Evolutionary conservation across 1,140 invertebrate genomes (phyloP).

Genomic region (Drosophila ohnishii): DNA sequence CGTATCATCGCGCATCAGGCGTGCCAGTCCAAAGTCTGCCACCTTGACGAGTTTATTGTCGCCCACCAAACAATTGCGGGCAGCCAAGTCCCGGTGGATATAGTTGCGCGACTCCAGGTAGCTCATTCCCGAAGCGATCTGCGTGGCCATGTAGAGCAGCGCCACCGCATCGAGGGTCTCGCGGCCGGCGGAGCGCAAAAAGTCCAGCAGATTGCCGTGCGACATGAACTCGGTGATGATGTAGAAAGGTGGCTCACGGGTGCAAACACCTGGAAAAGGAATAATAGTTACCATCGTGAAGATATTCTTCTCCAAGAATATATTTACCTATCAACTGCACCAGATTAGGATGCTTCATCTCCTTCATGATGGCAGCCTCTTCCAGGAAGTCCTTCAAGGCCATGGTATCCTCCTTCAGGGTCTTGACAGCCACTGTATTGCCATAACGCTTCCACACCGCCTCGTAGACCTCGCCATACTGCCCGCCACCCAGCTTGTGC

Average conservation of each 20-base stretch:
- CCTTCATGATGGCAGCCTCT: slow-evolving; percentile 99
- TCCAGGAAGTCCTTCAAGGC: slow-evolving; percentile 99
- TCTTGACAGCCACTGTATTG: slow-evolving; percentile 98
- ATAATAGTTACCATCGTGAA: background rate
- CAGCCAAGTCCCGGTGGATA: slow-evolving; percentile 99
- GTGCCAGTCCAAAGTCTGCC: slow-evolving; percentile 98
- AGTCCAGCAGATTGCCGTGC: slow-evolving; percentile 98
- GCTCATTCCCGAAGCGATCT: slow-evolving; percentile 99
- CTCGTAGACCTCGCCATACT: slow-evolving; percentile 99
- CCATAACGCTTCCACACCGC: slow-evolving; percentile 98
- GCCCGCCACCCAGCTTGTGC: slow-evolving; percentile 98
- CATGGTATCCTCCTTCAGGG: slow-evolving; percentile 99
- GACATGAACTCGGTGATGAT: slow-evolving; percentile 99
- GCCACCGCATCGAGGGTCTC: slow-evolving; percentile 96
- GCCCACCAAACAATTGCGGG: slow-evolving; percentile 98
- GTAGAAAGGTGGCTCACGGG: slow-evolving; percentile 98
- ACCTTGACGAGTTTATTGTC: slow-evolving; percentile 98
- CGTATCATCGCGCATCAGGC: slow-evolving; percentile 93
- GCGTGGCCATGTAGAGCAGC: slow-evolving; percentile 99
- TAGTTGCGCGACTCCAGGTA: slow-evolving; percentile 98
- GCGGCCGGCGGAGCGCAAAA: slow-evolving; percentile 94
- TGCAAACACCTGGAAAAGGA: slow-evolving; percentile 91
- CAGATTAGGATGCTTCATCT: slow-evolving; percentile 99
- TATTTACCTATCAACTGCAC: slow-evolving; percentile 94
- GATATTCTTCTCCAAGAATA: background rate